Percentiles rank a stretch among this genome's conserved stretches.
Evolutionary conservation across 2,113 vertebrate species (phyloP).

Genomic region (Oophaga pumilio): DNA sequence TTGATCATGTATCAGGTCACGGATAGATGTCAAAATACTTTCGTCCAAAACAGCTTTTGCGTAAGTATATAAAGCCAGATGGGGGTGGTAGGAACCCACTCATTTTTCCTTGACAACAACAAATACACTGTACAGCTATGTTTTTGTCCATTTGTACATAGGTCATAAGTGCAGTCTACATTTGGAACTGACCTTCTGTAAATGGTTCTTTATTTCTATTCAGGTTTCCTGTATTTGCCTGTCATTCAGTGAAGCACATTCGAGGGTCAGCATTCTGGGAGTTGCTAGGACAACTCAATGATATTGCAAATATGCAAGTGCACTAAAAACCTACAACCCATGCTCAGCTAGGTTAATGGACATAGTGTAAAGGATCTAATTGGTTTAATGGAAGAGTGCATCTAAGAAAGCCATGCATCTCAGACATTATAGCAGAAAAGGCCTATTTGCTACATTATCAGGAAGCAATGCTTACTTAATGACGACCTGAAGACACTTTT

Average conservation of each 20-base stretch:
- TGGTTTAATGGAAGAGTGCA: conserved; percentile 23
- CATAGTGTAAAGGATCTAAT: conserved; percentile 15
- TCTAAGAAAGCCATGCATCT: background rate
- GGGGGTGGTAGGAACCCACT: background rate
- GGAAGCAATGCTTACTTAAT: background rate
- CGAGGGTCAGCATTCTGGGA: conserved; percentile 15
- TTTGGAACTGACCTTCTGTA: conserved; percentile 18
- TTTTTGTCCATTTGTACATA: background rate
- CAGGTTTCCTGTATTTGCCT: conserved; percentile 15
- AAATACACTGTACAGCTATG: background rate
- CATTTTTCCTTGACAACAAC: conserved; percentile 7
- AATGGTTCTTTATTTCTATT: conserved; percentile 22
- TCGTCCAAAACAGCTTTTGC: background rate
- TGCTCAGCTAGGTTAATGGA: conserved; percentile 26
- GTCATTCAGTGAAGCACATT: conserved; percentile 23
- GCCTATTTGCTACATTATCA: background rate
- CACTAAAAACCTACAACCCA: background rate
- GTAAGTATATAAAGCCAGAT: background rate
- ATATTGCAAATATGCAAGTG: background rate
- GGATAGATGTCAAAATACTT: background rate
- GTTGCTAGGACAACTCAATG: conserved; percentile 13
- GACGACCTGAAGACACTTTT: background rate
- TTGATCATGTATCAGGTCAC: background rate
- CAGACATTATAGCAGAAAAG: background rate
- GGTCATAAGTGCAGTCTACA: conserved; percentile 20